phyloP scores from a whole-genome alignment of 2,888 invertebrate genomes.

The Quadroppia sp. region DNA sequence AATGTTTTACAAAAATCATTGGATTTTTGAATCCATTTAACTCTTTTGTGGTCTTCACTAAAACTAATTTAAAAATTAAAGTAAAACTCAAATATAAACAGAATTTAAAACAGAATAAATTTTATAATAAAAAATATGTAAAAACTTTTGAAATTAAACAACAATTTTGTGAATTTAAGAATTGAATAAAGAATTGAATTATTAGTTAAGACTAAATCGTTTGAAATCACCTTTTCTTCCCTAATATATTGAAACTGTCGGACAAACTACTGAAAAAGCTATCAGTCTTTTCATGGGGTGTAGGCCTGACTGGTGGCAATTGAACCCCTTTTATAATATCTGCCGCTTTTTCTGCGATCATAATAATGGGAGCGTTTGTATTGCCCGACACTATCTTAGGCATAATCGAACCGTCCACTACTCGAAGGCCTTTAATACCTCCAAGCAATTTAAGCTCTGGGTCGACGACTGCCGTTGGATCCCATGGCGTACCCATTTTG shows the following conservation, averaged over 20 bases:
- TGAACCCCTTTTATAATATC: conserved; percentile 69
- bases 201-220: background rate
- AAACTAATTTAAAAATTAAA: too few species aligned
- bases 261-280: conserved; percentile 16
- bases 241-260: conserved; percentile 21
- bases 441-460: conserved; percentile 53
- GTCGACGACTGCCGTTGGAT: conserved; percentile 49
- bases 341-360: conserved; percentile 83
- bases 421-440: conserved; percentile 72
- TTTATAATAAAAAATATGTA: background rate
- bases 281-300: background rate
- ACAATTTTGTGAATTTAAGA: background rate
- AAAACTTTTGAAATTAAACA: background rate
- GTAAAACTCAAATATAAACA: too few species aligned
- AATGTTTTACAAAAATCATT: too few species aligned
- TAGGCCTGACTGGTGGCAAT: conserved; percentile 24
- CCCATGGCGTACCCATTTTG: conserved; percentile 47
- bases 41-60: too few species aligned
- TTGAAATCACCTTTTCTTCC: conserved; percentile 24
- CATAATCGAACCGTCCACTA: conserved; percentile 83
- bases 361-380: conserved; percentile 81
- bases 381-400: conserved; percentile 82
- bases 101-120: too few species aligned
- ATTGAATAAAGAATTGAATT: background rate
- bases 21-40: too few species aligned